Evolutionary conservation across 1,140 invertebrate genomes (phyloP).

Genomic region (Heliothis subflexa): DNA sequence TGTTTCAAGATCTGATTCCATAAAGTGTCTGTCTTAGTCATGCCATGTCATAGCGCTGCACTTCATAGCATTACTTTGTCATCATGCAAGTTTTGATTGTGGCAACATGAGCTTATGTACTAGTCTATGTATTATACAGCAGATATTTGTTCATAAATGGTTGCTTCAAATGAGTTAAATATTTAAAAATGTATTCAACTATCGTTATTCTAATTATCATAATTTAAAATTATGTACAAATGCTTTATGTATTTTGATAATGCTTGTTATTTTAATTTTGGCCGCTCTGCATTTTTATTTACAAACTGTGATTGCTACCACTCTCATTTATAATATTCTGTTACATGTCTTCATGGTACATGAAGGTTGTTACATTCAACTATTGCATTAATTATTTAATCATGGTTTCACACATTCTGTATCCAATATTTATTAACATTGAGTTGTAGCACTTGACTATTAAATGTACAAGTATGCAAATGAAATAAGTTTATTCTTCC

Average conservation of each 20-base stretch:
- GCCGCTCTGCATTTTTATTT: constrained; percentile 84
- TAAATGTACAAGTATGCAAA: constrained; percentile 24
- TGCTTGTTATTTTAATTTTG: constrained; percentile 66
- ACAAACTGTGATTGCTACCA: constrained; percentile 63
- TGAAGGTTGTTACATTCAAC: neutral
- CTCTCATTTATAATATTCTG: constrained; percentile 59
- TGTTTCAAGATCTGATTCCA: constrained; percentile 24
- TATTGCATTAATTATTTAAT: neutral
- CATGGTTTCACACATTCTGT: constrained; percentile 22
- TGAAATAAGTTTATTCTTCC: constrained; percentile 1
- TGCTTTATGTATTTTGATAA: constrained; percentile 49
- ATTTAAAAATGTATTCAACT: constrained; percentile 30
- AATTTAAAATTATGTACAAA: constrained; percentile 22
- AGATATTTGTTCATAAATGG: constrained; percentile 50
- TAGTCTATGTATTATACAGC: constrained; percentile 33
- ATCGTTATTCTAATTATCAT: constrained; percentile 46
- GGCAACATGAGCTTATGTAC: constrained; percentile 55
- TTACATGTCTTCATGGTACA: constrained; percentile 35
- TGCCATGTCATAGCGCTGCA: constrained; percentile 59
- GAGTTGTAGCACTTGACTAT: constrained; percentile 14
- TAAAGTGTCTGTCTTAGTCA: constrained; percentile 51
- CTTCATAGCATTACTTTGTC: constrained; percentile 56
- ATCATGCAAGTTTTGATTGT: constrained; percentile 56
- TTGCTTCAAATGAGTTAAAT: constrained; percentile 52
- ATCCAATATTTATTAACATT: constrained; percentile 3